Evolutionary conservation across 2,797 vertebrate species (phyloP).

Genomic region (Varecia variegata): DNA sequence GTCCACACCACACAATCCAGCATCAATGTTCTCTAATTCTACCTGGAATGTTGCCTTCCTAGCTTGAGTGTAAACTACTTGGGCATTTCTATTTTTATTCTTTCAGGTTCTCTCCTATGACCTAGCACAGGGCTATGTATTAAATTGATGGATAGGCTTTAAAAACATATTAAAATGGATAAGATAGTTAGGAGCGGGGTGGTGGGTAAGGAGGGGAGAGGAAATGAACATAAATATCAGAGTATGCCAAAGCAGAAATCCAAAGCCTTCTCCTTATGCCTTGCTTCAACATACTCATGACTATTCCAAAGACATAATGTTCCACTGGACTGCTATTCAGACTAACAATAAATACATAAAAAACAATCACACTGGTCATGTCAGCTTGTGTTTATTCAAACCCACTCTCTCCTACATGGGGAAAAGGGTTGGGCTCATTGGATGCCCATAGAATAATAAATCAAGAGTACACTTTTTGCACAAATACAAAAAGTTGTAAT

Average conservation of each 20-base stretch:
- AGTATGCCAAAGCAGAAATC: background rate
- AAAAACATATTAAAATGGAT: background rate
- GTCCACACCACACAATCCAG: background rate
- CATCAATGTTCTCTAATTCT: background rate
- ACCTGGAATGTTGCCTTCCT: background rate
- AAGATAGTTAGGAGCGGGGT: background rate
- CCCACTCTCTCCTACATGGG: background rate
- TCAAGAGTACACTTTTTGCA: background rate
- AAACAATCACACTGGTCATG: background rate
- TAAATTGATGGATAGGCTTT: background rate
- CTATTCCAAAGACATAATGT: background rate
- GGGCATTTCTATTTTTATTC: background rate
- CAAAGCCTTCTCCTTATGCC: background rate
- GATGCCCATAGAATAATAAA: background rate
- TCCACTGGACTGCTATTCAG: background rate
- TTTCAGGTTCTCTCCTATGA: background rate
- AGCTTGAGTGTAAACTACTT: background rate
- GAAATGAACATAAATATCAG: background rate
- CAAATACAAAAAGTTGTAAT: background rate
- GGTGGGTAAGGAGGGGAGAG: background rate
- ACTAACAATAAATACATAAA: background rate
- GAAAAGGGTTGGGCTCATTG: background rate
- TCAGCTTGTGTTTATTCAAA: background rate
- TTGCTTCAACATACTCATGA: background rate
- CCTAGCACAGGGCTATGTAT: background rate